These are phyloP conservation scores for Rhombomys opimus DNA, from an alignment of 2,113 vertebrate species.

Conservation along the genomic window DNA sequence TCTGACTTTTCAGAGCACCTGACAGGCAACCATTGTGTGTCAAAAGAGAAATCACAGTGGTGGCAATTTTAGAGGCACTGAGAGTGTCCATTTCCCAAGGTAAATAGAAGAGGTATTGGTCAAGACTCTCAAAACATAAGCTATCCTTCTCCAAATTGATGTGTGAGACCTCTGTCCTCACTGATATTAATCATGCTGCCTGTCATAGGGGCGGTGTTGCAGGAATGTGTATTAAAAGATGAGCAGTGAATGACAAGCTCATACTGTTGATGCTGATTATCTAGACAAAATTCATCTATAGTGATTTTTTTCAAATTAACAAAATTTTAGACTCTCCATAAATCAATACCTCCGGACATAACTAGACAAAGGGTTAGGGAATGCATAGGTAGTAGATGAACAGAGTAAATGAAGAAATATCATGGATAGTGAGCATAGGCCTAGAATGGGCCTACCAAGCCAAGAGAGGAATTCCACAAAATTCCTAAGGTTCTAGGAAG, in stretches of 20 bases:
- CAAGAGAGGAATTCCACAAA: background rate
- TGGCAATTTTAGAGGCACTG: slow-evolving; percentile 66
- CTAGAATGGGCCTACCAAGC: background rate
- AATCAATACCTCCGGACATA: background rate
- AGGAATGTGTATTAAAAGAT: background rate
- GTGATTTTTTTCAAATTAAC: background rate
- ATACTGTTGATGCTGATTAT: background rate
- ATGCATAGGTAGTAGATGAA: background rate
- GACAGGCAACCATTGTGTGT: slow-evolving; percentile 48
- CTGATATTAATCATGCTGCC: background rate
- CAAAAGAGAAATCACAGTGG: slow-evolving; percentile 65
- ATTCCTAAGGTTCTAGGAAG: background rate
- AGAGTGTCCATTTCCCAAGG: slow-evolving; percentile 46
- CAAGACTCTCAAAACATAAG: background rate
- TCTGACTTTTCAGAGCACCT: slow-evolving; percentile 71
- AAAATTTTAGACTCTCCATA: background rate
- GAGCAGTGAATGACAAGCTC: background rate
- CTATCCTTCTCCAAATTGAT: background rate
- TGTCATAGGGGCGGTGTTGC: background rate
- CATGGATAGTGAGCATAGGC: background rate
- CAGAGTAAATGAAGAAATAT: background rate
- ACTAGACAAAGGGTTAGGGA: background rate
- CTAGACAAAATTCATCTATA: background rate
- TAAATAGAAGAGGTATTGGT: background rate
- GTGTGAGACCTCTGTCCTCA: background rate